Evolutionary conservation across 2,113 vertebrate species (phyloP), one percentile per base, ranked within the genome.

Genomic region (Brachionichthys hirsutus): DNA sequence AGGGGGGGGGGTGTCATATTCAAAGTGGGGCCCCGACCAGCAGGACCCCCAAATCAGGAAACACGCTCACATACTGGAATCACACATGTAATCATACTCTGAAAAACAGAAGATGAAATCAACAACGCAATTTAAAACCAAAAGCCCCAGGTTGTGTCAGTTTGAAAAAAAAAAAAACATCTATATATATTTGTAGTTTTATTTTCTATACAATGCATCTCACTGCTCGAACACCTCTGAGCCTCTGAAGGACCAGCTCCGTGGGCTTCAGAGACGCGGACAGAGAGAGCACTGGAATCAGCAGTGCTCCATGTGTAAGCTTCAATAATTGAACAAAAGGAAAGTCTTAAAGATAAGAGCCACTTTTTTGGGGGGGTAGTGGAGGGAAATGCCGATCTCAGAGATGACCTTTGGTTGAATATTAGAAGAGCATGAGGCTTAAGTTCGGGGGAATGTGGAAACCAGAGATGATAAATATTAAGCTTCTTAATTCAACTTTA

Each of bases 381-480:
- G 46, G 34, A 59, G 61, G 54, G 71, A 67, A 70, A 69, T 77
- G 64, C 41, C 43, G 63, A 67, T 82, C 78, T 63, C 63, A 63
- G n/a, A 64, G 66, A 86, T 78, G 74, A 82, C 69, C 67, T 65
- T 58, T 58, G 42, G 47, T 6, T 62, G 43, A 68, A 49, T 69
- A 60, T 75, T 63, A 54, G 42, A 80, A 42, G 45, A 67, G 58
- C 75, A 51, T n/a, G 17, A 50, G 54, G 41, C 64, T 79, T 77
- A 69, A 74, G 73, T 76, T 78, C 69, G 84, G 80, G 81, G 85
- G 78, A 84, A 83, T 84, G 82, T 85, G 72, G 62, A 85, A 82
- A 81, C 76, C 72, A 72, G 54, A 81, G 81, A 72, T 73, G 76
- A 83, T 87, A 75, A 80, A 84, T 78, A 82, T 60, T 54, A 59